Evolutionary conservation across 2,797 vertebrate species (phyloP).

Genomic region (Chelon labrosus): DNA sequence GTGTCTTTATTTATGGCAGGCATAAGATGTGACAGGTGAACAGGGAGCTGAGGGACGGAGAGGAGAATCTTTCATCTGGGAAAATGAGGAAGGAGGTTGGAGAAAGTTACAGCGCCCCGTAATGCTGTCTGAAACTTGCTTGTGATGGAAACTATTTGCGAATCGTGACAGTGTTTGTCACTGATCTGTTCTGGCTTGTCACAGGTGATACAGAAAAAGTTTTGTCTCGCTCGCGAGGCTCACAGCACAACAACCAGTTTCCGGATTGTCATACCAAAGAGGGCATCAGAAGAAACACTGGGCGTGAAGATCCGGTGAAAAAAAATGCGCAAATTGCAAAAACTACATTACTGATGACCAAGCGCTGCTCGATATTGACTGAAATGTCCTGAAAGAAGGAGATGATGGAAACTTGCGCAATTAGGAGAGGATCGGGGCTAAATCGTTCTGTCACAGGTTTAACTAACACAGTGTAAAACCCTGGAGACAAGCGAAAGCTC

Average conservation of each 20-base stretch:
- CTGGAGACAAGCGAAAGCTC: slow-evolving; percentile 19
- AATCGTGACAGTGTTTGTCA: slow-evolving; percentile 45
- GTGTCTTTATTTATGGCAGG: slow-evolving; percentile 59
- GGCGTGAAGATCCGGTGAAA: slow-evolving; percentile 19
- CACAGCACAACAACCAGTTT: not conserved
- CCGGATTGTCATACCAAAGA: slow-evolving; percentile 11
- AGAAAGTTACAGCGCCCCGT: slow-evolving; percentile 38
- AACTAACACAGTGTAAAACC: slow-evolving; percentile 35
- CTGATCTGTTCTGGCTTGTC: slow-evolving; percentile 60
- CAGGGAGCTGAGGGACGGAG: slow-evolving; percentile 15
- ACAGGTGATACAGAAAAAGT: slow-evolving; percentile 29
- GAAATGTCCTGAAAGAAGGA: not conserved
- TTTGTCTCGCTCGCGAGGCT: slow-evolving; percentile 5
- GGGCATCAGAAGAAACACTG: slow-evolving; percentile 16
- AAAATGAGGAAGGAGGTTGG: slow-evolving; percentile 23
- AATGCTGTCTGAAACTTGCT: slow-evolving; percentile 38
- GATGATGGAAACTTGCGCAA: slow-evolving; percentile 31
- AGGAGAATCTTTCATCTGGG: slow-evolving; percentile 45
- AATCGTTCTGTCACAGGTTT: slow-evolving; percentile 35
- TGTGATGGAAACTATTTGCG: slow-evolving; percentile 56
- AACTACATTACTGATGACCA: slow-evolving; percentile 13
- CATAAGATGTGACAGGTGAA: slow-evolving; percentile 46
- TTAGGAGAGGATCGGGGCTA: slow-evolving; percentile 42
- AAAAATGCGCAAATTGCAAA: slow-evolving; percentile 10
- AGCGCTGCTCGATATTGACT: slow-evolving; percentile 21